These are phyloP conservation scores for Cairina moschata DNA, from an alignment of 2,113 vertebrate species.

Conservation along the genomic window DNA sequence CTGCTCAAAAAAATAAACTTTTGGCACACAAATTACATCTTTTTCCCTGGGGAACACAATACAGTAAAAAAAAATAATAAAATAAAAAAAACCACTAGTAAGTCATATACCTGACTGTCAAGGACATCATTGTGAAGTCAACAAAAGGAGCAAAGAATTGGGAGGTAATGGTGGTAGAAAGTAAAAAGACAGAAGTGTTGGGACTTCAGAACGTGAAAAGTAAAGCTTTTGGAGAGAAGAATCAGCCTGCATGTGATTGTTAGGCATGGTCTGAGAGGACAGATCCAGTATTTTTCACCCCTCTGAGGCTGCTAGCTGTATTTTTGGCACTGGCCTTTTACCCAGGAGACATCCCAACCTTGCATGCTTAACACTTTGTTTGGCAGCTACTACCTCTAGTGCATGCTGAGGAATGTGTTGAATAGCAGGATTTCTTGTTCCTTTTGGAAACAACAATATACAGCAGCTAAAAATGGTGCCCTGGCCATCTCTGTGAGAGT, in stretches of 20 bases:
- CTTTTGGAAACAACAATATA: background rate
- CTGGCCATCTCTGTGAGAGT: background rate
- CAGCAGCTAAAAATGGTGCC: background rate
- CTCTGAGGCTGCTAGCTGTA: background rate
- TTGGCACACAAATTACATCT: background rate
- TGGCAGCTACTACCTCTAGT: background rate
- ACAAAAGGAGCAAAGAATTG: background rate
- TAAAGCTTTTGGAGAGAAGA: background rate
- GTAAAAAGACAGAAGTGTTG: background rate
- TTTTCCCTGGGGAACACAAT: background rate
- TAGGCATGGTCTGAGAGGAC: fast-evolving
- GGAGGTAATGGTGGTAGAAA: background rate
- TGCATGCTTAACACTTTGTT: background rate
- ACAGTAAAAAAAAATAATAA: background rate
- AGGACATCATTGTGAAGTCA: background rate
- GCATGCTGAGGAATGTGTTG: background rate
- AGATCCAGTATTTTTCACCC: background rate
- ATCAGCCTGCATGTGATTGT: background rate
- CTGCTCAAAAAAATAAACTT: background rate
- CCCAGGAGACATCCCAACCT: background rate
- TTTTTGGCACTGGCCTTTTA: background rate
- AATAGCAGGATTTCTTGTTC: background rate
- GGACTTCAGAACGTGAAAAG: background rate
- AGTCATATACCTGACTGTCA: background rate
- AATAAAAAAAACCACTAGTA: background rate